Base-by-base conservation (phyloP, 2,797 vertebrate genomes). In the Clamator glandarius region DNA sequence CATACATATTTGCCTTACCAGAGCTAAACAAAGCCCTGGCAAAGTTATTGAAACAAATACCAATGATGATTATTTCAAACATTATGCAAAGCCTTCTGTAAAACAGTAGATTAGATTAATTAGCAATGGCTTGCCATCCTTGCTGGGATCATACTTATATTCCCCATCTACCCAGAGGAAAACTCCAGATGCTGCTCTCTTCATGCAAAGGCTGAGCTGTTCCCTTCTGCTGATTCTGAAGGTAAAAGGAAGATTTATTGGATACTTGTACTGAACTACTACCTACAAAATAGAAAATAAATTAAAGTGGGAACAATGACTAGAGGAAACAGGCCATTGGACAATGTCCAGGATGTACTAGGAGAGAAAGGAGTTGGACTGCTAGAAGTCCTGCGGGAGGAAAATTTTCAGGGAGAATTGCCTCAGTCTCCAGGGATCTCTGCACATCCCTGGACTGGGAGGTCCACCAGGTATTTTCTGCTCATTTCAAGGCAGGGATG, bases 131-230 rank as follows among this genome's bases (percentile, higher is more conserved):
- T 67, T 55, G 24, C 16, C 5, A 26, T 11, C 50, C 61, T 41
- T 57, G 11, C 8, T 55, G 44, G 35, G 19, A 20, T 36, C 44
- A 10, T 4, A 19, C 16, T 58, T 35, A 5, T 29, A 1, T 8
- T 51, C 21, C 51, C 1, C 0, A 3, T 18, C 48, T 24, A 39
- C 26, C 18, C 48, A 31, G 26, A 69, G 36, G n/a, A 55, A 46
- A 35, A 31, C 2, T 67, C 64, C 16, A 28, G 20, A 5, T 15
- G 25, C 51, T 42, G 31, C 28, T 77, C 7, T 18, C 25, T 44
- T 31, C 6, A 0, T 2, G 5, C 44, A 39, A 26, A 26, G 28
- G n/a, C 54, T 58, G 39, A 81, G 80, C 21, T 1, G 0, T 23
- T 52, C 25, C 70, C 25, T 8, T 8, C 35, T 54, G 50, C 72